phyloP scores from a whole-genome alignment of 2,888 invertebrate genomes.

The Lymantria monacha region DNA sequence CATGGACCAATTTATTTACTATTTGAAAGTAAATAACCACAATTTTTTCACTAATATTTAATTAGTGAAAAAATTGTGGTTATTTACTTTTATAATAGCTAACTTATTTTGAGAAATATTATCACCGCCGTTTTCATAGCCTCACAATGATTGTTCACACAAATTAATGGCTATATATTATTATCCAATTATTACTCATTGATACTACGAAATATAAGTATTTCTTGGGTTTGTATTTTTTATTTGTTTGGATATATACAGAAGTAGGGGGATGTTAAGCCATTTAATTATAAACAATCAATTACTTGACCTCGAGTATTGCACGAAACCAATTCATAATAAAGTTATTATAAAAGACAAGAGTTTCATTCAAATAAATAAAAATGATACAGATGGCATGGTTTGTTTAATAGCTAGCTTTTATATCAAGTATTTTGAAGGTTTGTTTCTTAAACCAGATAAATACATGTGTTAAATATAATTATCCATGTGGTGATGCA shows the following conservation, averaged over 20 bases:
- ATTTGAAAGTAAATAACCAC: too few relatives aligned
- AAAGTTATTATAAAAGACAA: not conserved
- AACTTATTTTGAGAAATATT: too few relatives aligned
- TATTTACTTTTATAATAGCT: too few relatives aligned
- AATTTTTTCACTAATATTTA: too few relatives aligned
- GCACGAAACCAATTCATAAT: not conserved
- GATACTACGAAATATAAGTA: conserved; percentile 18
- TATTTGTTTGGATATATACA: not conserved
- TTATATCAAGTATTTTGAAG: too few relatives aligned
- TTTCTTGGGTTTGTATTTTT: conserved; percentile 4
- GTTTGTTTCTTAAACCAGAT: too few relatives aligned
- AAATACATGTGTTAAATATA: too few relatives aligned
- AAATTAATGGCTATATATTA: conserved; percentile 17
- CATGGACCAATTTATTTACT: too few relatives aligned
- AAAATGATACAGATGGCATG: too few relatives aligned
- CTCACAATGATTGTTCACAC: conserved; percentile 4
- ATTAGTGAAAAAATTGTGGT: too few relatives aligned
- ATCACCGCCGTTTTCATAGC: conserved; percentile 1
- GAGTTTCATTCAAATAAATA: not conserved
- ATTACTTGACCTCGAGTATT: conserved; percentile 1
- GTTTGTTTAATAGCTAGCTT: too few relatives aligned
- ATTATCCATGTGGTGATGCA: too few relatives aligned
- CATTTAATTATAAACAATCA: not conserved
- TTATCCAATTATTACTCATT: conserved; percentile 35
- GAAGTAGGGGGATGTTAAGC: not conserved